Conservation (phyloP, 2,888 invertebrate genomes). For the Siphlonurus alternatus region DNA sequence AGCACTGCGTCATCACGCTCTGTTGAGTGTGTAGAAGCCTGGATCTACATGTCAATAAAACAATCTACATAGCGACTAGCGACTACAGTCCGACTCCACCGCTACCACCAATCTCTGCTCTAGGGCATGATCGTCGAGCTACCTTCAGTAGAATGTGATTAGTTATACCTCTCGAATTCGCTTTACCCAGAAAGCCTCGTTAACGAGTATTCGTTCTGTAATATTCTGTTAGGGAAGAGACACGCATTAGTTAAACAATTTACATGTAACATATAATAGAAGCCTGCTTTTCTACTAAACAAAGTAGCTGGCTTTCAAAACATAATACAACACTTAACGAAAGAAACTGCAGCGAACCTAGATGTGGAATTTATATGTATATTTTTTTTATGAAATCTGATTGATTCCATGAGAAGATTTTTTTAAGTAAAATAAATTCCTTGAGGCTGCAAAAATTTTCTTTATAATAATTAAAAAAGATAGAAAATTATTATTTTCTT, state of each 20-base stretch:
- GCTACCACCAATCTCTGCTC: neutral
- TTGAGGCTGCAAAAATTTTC: too few relatives aligned
- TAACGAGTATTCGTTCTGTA: constrained; percentile 89
- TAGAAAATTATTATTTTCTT: neutral
- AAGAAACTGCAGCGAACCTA: too few relatives aligned
- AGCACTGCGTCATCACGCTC: too few relatives aligned
- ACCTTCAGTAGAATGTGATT: constrained; percentile 1
- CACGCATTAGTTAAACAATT: neutral
- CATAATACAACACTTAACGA: too few relatives aligned
- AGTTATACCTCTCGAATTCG: constrained; percentile 72
- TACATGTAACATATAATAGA: neutral
- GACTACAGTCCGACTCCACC: neutral
- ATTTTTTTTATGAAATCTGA: too few relatives aligned
- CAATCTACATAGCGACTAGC: neutral
- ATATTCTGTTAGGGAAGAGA: constrained; percentile 60
- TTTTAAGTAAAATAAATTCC: too few relatives aligned
- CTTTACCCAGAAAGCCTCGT: constrained; percentile 86
- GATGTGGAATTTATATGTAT: too few relatives aligned
- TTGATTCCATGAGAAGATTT: too few relatives aligned
- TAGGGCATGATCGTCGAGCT: neutral
- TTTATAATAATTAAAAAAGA: neutral
- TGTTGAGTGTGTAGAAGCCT: too few relatives aligned
- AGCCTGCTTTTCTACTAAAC: neutral
- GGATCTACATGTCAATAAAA: neutral
- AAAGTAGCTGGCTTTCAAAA: too few relatives aligned